These are phyloP conservation scores for mouse (Mus musculus) DNA, from an alignment of 2,113 vertebrate species.

Conservation along the genomic window DNA sequence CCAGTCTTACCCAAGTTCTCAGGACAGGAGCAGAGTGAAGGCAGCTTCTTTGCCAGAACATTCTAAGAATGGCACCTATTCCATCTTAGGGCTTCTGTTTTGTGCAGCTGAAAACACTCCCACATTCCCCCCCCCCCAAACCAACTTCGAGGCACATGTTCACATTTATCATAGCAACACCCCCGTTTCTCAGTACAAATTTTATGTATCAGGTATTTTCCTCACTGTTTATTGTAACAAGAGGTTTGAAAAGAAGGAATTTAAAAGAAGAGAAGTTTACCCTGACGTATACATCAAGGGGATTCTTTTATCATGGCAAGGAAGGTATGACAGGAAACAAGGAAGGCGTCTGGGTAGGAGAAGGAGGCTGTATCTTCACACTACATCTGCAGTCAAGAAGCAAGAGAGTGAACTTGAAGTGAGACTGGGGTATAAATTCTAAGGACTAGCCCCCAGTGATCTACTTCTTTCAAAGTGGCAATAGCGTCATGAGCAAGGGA, in stretches of 20 bases:
- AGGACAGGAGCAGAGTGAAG: neutral
- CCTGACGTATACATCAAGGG: neutral
- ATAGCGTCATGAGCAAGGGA: neutral
- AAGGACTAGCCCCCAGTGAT: neutral
- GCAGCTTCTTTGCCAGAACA: neutral
- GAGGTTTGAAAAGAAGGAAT: neutral
- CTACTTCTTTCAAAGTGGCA: neutral
- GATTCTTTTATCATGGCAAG: neutral
- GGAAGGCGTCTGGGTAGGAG: no score
- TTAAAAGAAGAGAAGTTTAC: neutral
- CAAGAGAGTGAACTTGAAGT: neutral
- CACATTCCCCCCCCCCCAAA: neutral
- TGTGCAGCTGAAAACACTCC: neutral
- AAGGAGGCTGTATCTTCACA: neutral
- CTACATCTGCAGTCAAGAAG: neutral
- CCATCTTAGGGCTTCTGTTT: neutral
- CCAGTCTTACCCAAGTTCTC: neutral
- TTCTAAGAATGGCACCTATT: neutral
- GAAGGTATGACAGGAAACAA: neutral
- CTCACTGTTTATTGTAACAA: neutral
- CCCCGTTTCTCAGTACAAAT: neutral
- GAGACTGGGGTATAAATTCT: neutral
- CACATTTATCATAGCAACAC: neutral
- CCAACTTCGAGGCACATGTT: no score
- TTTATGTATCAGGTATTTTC: neutral